Base-by-base conservation (phyloP, 1,140 invertebrate species). In the Aculops lycopersici region DNA sequence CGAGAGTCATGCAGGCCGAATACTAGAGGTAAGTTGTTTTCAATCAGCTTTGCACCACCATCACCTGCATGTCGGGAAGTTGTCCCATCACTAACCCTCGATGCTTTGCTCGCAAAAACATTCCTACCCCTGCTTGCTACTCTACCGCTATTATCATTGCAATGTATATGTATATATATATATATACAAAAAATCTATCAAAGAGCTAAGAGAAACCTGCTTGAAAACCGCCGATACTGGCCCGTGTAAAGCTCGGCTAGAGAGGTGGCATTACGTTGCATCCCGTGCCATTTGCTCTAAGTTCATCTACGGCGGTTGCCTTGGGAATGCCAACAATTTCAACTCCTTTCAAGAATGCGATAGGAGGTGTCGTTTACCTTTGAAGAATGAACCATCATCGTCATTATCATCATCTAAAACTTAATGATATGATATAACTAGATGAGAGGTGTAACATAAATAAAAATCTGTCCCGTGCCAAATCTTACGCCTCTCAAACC, bases 301-400 rank as follows among this genome's bases (percentile, higher is more conserved):
- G 17, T 90, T 92, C 54, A 61, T 58, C 17, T 92, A 81, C 58
- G 72, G 77, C 16, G 81, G 83, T 36, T 90, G 84, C 51, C 63
- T 71, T 17, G 77, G 77, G n/a, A 81, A 76, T 55, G 64, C 65
- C 48, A 86, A 86, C 54, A 83, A 81, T 58, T 86, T 83, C 59
- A 58, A 71, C 40, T 71, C 67, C 2, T 62, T 66, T 31, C 62
- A 70, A 20, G 74, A 83, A 49, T 84, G 79, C 52, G 63, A 63
- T 36, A 62, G 63, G 43, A 67, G 68, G n/a, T 84, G 78, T 47
- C 53, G 56, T 43, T 42, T 50, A 35, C 43, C 48, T 18, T 8
- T 31, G n/a, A 31, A 8, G 24, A 31, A 31, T n/a, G 24, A 31
- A 8, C 24, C 24, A 31, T 8, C 24, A 31, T 8, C n/a, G 24